Conservation (phyloP, 2,113 vertebrate genomes). For the Crypturellus undulatus region DNA sequence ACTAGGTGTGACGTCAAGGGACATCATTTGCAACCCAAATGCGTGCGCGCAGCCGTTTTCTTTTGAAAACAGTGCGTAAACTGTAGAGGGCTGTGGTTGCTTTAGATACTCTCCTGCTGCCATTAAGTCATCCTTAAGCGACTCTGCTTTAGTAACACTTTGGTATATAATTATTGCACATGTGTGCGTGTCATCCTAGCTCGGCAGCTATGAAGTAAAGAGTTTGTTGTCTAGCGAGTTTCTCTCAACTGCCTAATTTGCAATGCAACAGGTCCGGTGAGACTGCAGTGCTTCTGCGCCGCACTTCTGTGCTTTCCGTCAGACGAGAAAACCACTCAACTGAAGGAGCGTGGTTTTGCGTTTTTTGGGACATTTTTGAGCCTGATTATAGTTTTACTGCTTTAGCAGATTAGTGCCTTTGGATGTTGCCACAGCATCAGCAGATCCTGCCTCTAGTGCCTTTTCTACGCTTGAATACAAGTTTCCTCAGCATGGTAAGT, state of each 20-base stretch:
- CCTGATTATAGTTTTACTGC: background rate
- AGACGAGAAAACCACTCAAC: background rate
- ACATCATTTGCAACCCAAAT: conserved; percentile 37
- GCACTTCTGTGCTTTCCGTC: background rate
- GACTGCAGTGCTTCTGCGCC: background rate
- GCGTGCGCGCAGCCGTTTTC: background rate
- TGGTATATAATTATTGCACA: conserved; percentile 47
- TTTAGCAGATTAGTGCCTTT: background rate
- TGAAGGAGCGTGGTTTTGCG: background rate
- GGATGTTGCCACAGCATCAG: background rate
- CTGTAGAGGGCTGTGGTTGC: background rate
- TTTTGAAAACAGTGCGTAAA: background rate
- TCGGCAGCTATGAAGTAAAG: conserved; percentile 42
- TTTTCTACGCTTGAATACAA: background rate
- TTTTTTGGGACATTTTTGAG: background rate
- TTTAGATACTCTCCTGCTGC: background rate
- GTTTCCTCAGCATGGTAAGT: conserved; percentile 59
- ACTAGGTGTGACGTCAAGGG: background rate
- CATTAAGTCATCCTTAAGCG: background rate
- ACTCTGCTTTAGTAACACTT: conserved; percentile 17
- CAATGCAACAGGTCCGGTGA: background rate
- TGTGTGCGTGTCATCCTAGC: conserved; percentile 45
- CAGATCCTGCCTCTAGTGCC: accelerated
- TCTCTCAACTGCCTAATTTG: conserved; percentile 53
- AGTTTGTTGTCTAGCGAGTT: conserved; percentile 73